These are phyloP conservation scores for Thysanoteuthis rhombus DNA, from an alignment of 2,888 invertebrate species.

Conservation along the genomic window DNA sequence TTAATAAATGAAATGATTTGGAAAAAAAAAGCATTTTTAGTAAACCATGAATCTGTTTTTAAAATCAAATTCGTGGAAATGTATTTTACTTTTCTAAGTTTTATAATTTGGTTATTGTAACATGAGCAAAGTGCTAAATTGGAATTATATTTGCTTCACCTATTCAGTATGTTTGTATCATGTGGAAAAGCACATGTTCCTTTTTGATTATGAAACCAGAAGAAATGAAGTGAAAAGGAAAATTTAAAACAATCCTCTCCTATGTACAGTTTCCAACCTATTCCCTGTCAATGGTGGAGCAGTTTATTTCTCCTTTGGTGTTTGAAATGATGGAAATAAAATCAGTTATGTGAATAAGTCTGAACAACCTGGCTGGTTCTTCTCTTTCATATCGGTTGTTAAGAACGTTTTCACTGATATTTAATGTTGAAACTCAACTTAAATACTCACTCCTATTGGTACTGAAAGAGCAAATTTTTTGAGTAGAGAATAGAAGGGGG, in stretches of 20 bases:
- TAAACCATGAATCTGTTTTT: background rate
- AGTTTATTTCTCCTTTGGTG: background rate
- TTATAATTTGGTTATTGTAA: background rate
- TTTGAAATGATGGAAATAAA: background rate
- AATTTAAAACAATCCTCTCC: background rate
- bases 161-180: background rate
- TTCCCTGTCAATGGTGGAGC: background rate
- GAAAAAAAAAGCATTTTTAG: background rate
- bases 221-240: background rate
- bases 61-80: background rate
- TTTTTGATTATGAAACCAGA: background rate
- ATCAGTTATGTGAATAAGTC: background rate
- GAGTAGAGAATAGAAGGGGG: background rate
- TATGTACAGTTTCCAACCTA: background rate
- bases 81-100: background rate
- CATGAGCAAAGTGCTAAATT: background rate
- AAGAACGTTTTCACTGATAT: background rate
- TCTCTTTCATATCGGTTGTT: background rate
- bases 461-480: background rate
- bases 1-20: too few relatives aligned
- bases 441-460: background rate
- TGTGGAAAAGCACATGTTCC: background rate
- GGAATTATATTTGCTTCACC: background rate
- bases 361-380: background rate
- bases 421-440: background rate